phyloP scores from a whole-genome alignment of 2,888 invertebrate genomes.

The Lycaena phlaeas region DNA sequence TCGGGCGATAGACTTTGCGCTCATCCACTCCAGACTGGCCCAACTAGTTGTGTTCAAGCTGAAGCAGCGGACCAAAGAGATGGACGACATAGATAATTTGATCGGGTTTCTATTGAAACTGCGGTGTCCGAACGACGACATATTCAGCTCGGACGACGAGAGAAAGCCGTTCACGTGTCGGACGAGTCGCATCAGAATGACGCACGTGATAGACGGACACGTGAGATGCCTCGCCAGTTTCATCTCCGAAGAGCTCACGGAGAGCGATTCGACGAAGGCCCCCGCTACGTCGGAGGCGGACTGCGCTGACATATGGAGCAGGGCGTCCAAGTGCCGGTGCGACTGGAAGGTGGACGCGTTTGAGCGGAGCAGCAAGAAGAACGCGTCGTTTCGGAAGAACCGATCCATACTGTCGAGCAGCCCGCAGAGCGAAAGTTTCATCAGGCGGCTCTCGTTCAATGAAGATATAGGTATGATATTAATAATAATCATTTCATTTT shows the following conservation, averaged over 20 bases:
- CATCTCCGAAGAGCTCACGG: constrained; percentile 53
- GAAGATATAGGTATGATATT: constrained; percentile 48
- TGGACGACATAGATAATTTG: constrained; percentile 51
- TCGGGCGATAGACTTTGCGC: constrained; percentile 74
- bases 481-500: no score
- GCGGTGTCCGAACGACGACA: constrained; percentile 61
- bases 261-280: constrained; percentile 42
- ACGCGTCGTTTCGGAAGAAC: constrained; percentile 66
- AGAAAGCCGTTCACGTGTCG: constrained; percentile 36
- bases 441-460: constrained; percentile 58
- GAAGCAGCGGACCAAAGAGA: constrained; percentile 50
- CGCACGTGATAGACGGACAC: constrained; percentile 45
- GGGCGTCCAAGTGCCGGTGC: constrained; percentile 74
- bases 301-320: constrained; percentile 73
- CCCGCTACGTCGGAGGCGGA: constrained; percentile 71
- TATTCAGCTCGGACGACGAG: constrained; percentile 74
- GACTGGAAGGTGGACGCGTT: constrained; percentile 72
- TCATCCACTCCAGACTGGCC: constrained; percentile 78
- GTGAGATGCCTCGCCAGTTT: constrained; percentile 58
- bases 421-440: constrained; percentile 50
- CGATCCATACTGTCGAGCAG: constrained; percentile 62
- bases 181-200: constrained; percentile 40
- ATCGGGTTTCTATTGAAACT: constrained; percentile 50
- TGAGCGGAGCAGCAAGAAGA: constrained; percentile 64
- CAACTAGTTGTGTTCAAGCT: constrained; percentile 75